phyloP scores from a whole-genome alignment of 2,888 invertebrate genomes.

The Hoplodrina blanda region DNA sequence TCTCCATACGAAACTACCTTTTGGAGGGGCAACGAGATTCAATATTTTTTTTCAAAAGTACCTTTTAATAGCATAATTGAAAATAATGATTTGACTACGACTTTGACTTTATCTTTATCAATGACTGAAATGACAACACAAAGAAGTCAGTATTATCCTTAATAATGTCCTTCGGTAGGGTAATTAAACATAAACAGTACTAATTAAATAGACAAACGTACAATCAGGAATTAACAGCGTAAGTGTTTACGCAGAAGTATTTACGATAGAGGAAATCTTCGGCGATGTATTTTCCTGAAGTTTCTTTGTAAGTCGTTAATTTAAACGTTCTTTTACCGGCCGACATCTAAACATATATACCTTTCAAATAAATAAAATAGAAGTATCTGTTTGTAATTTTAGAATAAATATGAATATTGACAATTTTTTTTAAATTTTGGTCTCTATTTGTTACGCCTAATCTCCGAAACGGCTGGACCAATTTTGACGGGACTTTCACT shows the following conservation, averaged over 20 bases:
- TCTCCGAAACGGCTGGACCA: no score
- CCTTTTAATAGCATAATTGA: no score
- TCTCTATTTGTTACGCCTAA: no score
- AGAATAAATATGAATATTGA: no score
- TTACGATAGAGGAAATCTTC: slow-evolving; percentile 31
- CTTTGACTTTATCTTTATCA: not conserved
- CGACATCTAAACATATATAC: not conserved
- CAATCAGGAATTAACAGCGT: slow-evolving; percentile 13
- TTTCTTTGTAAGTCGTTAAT: slow-evolving; percentile 22
- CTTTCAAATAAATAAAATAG: no score
- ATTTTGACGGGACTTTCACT: no score
- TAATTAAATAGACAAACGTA: slow-evolving; percentile 36
- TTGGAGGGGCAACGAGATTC: no score
- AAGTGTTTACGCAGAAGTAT: slow-evolving; percentile 24
- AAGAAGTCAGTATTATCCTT: slow-evolving; percentile 9
- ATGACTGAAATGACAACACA: slow-evolving; percentile 14
- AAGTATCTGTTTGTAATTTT: no score
- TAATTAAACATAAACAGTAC: slow-evolving; percentile 39
- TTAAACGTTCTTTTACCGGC: slow-evolving; percentile 28
- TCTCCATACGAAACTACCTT: no score
- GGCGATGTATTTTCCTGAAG: slow-evolving; percentile 1
- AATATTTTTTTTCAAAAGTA: no score
- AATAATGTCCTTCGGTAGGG: slow-evolving; percentile 11
- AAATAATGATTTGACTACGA: no score
- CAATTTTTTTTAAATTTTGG: no score